phyloP scores from a whole-genome alignment of 2,888 invertebrate genomes.

The Pardosa pseudoannulata region DNA sequence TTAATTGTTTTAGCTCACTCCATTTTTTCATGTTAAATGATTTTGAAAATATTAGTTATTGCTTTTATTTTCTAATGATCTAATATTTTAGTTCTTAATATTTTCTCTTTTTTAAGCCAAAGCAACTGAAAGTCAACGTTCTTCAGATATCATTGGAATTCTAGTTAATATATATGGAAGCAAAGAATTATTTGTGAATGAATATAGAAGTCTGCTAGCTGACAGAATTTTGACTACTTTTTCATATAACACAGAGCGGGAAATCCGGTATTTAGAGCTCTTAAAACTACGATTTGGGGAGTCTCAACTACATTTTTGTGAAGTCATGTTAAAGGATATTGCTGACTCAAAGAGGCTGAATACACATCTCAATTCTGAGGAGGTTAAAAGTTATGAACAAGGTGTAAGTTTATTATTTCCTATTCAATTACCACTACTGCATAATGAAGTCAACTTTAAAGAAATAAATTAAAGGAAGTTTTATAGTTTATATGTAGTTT shows the following conservation, averaged over 20 bases:
- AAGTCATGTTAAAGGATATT: constrained; percentile 98
- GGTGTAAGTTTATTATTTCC: constrained; percentile 32
- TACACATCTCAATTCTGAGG: constrained; percentile 79
- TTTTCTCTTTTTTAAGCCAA: constrained; percentile 78
- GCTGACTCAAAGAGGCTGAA: constrained; percentile 96
- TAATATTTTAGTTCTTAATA: no score
- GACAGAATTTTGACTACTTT: constrained; percentile 90
- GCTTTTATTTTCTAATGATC: no score
- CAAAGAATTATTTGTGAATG: constrained; percentile 98
- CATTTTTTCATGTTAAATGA: no score
- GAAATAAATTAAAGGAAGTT: no score
- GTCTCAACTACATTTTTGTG: constrained; percentile 96
- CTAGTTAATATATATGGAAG: constrained; percentile 98
- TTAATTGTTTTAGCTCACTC: no score
- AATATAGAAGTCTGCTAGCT: constrained; percentile 94
- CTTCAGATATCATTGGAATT: constrained; percentile 97
- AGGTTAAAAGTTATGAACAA: constrained; percentile 69
- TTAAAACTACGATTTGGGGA: constrained; percentile 96
- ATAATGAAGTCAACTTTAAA: neutral
- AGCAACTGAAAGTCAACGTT: constrained; percentile 80
- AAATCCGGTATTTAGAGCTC: constrained; percentile 93
- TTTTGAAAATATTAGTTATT: no score
- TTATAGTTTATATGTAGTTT: no score
- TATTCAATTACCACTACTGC: no score
- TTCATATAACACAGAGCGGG: constrained; percentile 91